A percentile compares a stretch with the other conserved stretches of the same genome.
Evolutionary conservation across 64 coral and sea anemone species (phyloP).

Genomic region (Trachythela sp.): DNA sequence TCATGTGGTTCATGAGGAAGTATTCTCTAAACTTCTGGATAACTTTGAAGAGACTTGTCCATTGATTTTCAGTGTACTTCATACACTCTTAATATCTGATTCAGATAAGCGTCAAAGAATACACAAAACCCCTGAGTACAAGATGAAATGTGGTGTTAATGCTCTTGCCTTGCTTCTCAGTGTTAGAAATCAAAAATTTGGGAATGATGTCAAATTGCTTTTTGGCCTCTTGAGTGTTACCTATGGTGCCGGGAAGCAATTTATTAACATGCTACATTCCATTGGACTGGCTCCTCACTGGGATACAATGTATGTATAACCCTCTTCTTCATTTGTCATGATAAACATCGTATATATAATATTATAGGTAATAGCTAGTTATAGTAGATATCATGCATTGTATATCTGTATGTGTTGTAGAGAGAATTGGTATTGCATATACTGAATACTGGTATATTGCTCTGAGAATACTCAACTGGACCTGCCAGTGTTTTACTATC

Average conservation of each 20-base stretch:
- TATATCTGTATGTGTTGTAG: too few species aligned
- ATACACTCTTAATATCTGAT: neutral
- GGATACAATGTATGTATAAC: constrained; percentile 10
- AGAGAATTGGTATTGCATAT: too few species aligned
- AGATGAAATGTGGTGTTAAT: constrained; percentile 1
- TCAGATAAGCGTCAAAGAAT: neutral
- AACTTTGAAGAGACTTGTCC: neutral
- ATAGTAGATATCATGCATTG: too few species aligned
- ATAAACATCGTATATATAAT: too few species aligned
- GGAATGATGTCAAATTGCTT: neutral
- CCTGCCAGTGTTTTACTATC: too few species aligned
- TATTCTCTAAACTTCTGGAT: neutral
- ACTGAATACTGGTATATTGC: too few species aligned
- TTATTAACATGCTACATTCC: neutral
- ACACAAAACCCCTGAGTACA: neutral
- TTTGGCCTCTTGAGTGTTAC: neutral
- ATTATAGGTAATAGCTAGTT: too few species aligned
- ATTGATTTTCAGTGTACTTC: neutral
- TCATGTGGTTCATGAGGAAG: neutral
- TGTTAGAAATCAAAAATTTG: neutral
- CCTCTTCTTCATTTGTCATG: too few species aligned
- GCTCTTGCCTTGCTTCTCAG: neutral
- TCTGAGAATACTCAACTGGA: too few species aligned
- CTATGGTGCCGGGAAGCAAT: neutral
- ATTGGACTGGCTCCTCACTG: constrained; percentile 5